A percentile compares a stretch with the other conserved stretches of the same genome.
Evolutionary conservation across 2,797 vertebrate genomes (phyloP).

Genomic region (Psittacula echo): DNA sequence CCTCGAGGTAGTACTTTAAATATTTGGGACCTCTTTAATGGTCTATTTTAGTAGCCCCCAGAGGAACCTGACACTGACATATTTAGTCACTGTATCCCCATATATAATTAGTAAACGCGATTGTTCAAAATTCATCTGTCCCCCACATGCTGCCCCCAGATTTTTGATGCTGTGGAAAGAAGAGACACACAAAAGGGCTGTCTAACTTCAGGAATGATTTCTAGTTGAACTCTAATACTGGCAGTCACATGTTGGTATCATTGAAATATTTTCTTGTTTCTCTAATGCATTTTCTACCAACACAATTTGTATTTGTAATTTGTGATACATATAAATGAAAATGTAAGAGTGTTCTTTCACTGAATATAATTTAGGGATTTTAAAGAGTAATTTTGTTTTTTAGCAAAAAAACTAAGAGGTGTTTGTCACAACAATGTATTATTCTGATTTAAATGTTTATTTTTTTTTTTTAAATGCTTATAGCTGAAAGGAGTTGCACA

Average conservation of each 20-base stretch:
- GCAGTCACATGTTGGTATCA: neutral
- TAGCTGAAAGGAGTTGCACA: neutral
- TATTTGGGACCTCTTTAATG: slow-evolving; percentile 32
- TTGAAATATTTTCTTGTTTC: neutral
- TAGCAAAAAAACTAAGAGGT: neutral
- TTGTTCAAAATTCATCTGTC: slow-evolving; percentile 9
- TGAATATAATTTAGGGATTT: neutral
- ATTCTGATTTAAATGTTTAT: neutral
- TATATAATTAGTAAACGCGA: slow-evolving; percentile 19
- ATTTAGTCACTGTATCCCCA: neutral
- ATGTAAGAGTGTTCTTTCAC: neutral
- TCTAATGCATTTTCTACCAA: neutral
- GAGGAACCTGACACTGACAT: neutral
- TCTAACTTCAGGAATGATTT: neutral
- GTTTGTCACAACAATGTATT: neutral
- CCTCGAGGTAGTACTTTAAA: neutral
- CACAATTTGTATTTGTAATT: neutral
- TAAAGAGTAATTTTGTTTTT: neutral
- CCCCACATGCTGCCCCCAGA: neutral
- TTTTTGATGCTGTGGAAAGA: neutral
- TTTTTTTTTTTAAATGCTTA: neutral
- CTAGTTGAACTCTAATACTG: neutral
- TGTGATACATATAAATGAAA: neutral
- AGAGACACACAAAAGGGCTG: neutral
- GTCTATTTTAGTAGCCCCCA: slow-evolving; percentile 24